Evolutionary conservation across 2,113 vertebrate genomes (phyloP).

Genomic region (Rhodinocichla rosea): DNA sequence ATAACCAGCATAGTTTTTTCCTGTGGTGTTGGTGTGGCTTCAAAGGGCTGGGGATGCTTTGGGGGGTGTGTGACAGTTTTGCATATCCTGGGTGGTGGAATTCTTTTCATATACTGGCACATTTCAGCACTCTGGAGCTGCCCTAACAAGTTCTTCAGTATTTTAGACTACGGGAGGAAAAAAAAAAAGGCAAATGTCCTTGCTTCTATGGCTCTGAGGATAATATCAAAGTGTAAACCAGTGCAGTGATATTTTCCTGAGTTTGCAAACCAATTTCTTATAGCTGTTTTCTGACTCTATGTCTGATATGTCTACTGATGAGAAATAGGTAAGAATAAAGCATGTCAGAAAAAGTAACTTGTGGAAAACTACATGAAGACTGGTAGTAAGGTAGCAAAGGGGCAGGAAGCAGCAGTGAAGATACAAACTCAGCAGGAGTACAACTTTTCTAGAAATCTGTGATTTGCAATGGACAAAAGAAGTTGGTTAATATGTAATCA

Average conservation of each 20-base stretch:
- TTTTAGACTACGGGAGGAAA: background rate
- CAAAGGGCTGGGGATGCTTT: background rate
- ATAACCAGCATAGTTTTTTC: background rate
- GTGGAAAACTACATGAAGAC: background rate
- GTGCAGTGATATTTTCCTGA: background rate
- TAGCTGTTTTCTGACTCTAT: background rate
- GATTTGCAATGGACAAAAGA: background rate
- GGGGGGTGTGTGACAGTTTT: background rate
- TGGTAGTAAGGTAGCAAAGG: background rate
- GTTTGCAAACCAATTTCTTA: background rate
- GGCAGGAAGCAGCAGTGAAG: background rate
- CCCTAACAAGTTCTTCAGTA: background rate
- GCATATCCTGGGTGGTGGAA: background rate
- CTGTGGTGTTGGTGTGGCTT: background rate
- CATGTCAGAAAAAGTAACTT: background rate
- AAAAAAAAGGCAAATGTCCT: background rate
- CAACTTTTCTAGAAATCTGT: background rate
- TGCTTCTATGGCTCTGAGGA: background rate
- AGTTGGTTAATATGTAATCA: background rate
- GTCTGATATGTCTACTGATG: background rate
- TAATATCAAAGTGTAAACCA: background rate
- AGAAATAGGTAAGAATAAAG: background rate
- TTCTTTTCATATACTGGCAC: background rate
- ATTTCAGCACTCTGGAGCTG: background rate
- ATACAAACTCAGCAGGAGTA: background rate